Conservation (phyloP, 2,888 invertebrate species). For the Conomelus anceps region DNA sequence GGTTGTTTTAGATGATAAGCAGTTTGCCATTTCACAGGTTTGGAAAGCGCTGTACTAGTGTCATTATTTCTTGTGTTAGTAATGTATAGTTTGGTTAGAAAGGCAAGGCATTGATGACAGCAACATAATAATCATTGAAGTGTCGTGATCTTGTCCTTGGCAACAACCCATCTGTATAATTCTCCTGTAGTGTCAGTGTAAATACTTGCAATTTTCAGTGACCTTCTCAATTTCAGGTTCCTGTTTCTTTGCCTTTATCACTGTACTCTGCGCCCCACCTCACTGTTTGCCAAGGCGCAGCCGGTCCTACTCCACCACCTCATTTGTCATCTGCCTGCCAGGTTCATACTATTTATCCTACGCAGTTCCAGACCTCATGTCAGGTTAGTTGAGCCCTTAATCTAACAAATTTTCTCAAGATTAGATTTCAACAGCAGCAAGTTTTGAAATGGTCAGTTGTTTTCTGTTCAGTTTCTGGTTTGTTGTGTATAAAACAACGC, state of each 20-base stretch:
- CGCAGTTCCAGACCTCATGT: slow-evolving; percentile 36
- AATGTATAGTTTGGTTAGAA: background rate
- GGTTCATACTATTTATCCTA: slow-evolving; percentile 42
- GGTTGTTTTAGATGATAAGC: too few relatives aligned
- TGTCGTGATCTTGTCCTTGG: background rate
- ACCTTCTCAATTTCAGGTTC: slow-evolving; percentile 43
- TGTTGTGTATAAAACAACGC: too few relatives aligned
- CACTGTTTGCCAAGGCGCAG: slow-evolving; percentile 27
- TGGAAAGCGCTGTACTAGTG: too few relatives aligned
- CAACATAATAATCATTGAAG: background rate
- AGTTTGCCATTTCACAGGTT: too few relatives aligned
- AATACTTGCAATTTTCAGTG: background rate
- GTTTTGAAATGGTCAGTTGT: too few relatives aligned
- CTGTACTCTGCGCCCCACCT: slow-evolving; percentile 42
- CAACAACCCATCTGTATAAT: too few relatives aligned
- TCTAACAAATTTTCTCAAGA: too few relatives aligned
- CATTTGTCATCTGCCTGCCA: slow-evolving; percentile 28
- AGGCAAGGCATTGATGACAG: background rate
- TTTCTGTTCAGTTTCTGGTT: too few relatives aligned
- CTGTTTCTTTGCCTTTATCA: slow-evolving; percentile 48
- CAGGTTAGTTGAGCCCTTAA: slow-evolving; percentile 15
- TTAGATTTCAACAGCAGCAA: too few relatives aligned
- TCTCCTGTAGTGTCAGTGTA: background rate
- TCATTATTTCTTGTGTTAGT: background rate
- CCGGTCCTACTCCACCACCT: slow-evolving; percentile 29